These are phyloP conservation scores for Macrophya annulata DNA, from an alignment of 2,888 invertebrate genomes.

Conservation along the genomic window DNA sequence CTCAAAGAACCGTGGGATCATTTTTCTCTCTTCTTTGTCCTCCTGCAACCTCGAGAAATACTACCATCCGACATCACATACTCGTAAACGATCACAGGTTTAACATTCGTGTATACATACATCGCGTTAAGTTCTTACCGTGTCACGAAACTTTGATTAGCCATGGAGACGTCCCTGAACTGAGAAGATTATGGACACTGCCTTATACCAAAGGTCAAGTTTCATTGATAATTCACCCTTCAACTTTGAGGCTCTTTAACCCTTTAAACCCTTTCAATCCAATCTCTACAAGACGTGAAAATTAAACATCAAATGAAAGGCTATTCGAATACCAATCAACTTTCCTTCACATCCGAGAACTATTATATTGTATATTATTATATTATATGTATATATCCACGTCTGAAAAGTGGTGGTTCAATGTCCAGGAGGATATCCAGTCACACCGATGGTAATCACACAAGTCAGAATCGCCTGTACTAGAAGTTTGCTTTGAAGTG, in stretches of 20 bases:
- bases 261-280: not conserved
- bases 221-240: conserved; percentile 43
- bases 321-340: conserved; percentile 41
- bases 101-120: not conserved
- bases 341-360: conserved; percentile 31
- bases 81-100: not conserved
- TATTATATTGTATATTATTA: not conserved
- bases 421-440: not conserved
- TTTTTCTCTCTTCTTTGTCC: conserved; percentile 62
- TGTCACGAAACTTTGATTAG: conserved; percentile 45
- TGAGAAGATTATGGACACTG: conserved; percentile 17
- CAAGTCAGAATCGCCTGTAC: too few relatives aligned
- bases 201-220: conserved; percentile 37
- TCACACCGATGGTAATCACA: too few relatives aligned
- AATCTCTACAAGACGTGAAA: not conserved
- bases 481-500: too few relatives aligned
- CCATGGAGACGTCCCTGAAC: conserved; percentile 1
- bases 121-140: conserved; percentile 5
- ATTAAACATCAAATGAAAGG: conserved; percentile 11
- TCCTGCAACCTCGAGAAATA: conserved; percentile 8
- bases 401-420: conserved; percentile 16
- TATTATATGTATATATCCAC: too few relatives aligned
- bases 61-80: conserved; percentile 15
- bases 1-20: conserved; percentile 77
- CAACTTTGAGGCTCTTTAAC: not conserved